Percentiles rank a stretch among this genome's conserved stretches.
Evolutionary conservation across 2,888 invertebrate genomes (phyloP).

Genomic region (Parnassius mnemosyne): DNA sequence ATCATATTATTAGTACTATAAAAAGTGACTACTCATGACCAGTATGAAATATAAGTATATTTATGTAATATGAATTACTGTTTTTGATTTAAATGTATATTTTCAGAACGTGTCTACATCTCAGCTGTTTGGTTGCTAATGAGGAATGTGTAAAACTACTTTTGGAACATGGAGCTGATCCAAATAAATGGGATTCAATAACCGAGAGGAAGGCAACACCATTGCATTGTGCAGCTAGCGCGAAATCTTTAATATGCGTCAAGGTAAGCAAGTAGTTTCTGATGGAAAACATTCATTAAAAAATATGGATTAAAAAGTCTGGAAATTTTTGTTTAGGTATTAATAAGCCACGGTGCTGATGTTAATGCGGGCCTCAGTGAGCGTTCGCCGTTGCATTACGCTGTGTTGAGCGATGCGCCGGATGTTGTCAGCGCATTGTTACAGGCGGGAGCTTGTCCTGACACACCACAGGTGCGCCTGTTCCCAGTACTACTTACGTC

Average conservation of each 20-base stretch:
- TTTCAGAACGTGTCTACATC: slow-evolving; percentile 82
- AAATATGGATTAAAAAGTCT: neutral
- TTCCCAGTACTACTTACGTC: slow-evolving; percentile 30
- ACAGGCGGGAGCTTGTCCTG: slow-evolving; percentile 89
- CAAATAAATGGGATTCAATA: slow-evolving; percentile 86
- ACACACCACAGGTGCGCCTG: slow-evolving; percentile 86
- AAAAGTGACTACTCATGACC: too few species aligned
- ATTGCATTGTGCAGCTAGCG: slow-evolving; percentile 88
- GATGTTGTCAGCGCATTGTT: slow-evolving; percentile 88
- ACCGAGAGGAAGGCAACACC: slow-evolving; percentile 85
- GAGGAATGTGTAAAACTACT: slow-evolving; percentile 85
- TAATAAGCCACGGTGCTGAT: slow-evolving; percentile 88
- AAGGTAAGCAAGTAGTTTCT: slow-evolving; percentile 65
- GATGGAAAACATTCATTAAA: neutral
- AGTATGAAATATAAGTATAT: too few species aligned
- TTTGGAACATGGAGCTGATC: slow-evolving; percentile 84
- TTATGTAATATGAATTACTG: too few species aligned
- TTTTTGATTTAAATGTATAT: neutral
- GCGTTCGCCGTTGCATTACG: slow-evolving; percentile 90
- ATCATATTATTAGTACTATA: too few species aligned
- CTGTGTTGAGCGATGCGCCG: slow-evolving; percentile 87
- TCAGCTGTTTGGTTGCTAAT: slow-evolving; percentile 88
- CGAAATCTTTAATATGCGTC: slow-evolving; percentile 81
- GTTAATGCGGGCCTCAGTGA: slow-evolving; percentile 86
- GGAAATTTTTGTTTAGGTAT: slow-evolving; percentile 55